Base-by-base conservation (phyloP, 2,113 vertebrate species). In the Anhinga anhinga region DNA sequence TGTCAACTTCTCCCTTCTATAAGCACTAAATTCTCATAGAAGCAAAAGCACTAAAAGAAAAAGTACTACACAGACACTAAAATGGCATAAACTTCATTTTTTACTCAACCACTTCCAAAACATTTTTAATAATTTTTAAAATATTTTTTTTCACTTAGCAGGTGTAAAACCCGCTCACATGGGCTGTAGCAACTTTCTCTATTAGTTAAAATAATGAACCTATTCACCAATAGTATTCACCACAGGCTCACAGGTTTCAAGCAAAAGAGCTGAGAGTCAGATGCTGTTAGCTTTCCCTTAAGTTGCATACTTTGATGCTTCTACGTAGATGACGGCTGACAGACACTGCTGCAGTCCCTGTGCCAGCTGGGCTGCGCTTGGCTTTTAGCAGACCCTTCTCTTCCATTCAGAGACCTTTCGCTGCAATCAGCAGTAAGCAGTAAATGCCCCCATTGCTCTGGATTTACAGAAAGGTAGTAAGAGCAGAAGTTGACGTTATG, bases 311-410 rank as follows among this genome's bases (percentile, higher is more conserved):
- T 82, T 34, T 11, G 22, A 22, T 78, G 25, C 10, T 70, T 70
- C 13, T 38, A 0, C 3, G 4, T 6, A 26, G 36, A 32, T 27
- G 32, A 23, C 30, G 53, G 44, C 58, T 77, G 74, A 44, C 25
- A 23, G 18, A 26, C 22, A 4, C 20, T 62, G 50, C 52, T 84
- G 47, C 40, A 73, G 52, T 49, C 40, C 26, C 5, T 32, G 1
- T 13, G 6, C 29, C 2, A 50, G 9, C 29, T 42, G 16, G 17
- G 30, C 44, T 65, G 30, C 61, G 4, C 36, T 71, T 11, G 0
- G 0, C 13, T 32, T 63, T 77, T 19, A 38, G 36, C 34, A 92
- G 45, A 70, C 13, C 16, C 49, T 59, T 49, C 52, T 73, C 45
- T 40, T 74, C 50, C 6, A 2, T 58, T 87, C 70, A 32, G 67